Conservation (phyloP, 2,888 invertebrate species). For the Ecliptopera silaceata region DNA sequence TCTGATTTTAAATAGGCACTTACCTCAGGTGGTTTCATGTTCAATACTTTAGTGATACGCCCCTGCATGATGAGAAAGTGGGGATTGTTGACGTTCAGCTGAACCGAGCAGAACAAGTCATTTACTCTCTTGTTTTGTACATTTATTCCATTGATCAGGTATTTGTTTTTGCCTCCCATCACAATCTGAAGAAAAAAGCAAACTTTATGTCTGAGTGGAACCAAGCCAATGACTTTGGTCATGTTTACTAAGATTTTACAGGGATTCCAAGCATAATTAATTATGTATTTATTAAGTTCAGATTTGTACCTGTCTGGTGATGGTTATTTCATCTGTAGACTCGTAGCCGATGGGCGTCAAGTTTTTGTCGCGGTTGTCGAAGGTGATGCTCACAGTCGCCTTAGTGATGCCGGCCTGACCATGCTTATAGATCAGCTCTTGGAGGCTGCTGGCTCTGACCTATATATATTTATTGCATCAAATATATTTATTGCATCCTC, state of each 20-base stretch:
- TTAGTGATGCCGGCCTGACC: slow-evolving; percentile 98
- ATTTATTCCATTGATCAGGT: slow-evolving; percentile 95
- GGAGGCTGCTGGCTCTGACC: slow-evolving; percentile 95
- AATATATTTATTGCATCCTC: too few relatives aligned
- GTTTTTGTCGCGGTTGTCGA: slow-evolving; percentile 93
- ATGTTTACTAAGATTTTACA: too few relatives aligned
- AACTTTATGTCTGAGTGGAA: background rate
- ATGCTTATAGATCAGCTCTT: slow-evolving; percentile 98
- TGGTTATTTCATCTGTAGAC: slow-evolving; percentile 93
- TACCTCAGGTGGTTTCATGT: slow-evolving; percentile 99
- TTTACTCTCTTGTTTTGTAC: slow-evolving; percentile 95
- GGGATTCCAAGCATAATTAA: too few relatives aligned
- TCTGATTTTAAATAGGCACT: too few relatives aligned
- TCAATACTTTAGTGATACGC: slow-evolving; percentile 98
- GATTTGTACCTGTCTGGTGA: slow-evolving; percentile 90
- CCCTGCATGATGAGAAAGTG: slow-evolving; percentile 99
- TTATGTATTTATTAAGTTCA: background rate
- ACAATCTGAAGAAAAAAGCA: slow-evolving; percentile 85
- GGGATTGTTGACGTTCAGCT: slow-evolving; percentile 99
- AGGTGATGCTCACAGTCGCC: slow-evolving; percentile 97
- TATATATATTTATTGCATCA: too few relatives aligned
- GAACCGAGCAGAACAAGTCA: slow-evolving; percentile 98
- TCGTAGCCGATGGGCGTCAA: slow-evolving; percentile 97
- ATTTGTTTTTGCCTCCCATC: slow-evolving; percentile 95
- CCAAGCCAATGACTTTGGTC: too few relatives aligned